Base-by-base conservation (phyloP, 1,140 invertebrate species). In the Drosophila kikkawai region DNA sequence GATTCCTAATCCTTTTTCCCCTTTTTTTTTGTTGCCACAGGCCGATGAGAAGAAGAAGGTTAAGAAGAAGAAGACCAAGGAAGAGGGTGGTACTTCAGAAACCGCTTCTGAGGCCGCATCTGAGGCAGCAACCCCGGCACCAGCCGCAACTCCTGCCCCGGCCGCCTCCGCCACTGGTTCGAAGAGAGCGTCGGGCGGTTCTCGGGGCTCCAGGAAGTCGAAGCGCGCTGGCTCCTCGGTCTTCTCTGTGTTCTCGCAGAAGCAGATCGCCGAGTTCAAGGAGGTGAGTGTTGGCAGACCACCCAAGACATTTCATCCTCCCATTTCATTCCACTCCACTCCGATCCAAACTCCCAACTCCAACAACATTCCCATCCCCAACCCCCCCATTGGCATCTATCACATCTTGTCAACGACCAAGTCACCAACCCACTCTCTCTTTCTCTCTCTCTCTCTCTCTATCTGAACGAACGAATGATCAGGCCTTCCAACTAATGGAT, bases 401-500 rank as follows among this genome's bases (percentile, higher is more conserved):
- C 59, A 36, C 73, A 64, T 56, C 76, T 69, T 45, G 71, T 85
- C 77, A 80, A 67, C 51, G 65, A 86, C 73, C 65, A 85, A 78
- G 69, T 83, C 88, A 90, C 79, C 83, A 90, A 91, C 82, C 87
- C 84, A 70, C 61, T 86, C 78, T 83, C 69, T 77, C 47, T 83
- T 55, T 90, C 55, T 92, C 71, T 91, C 76, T 85, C 77, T 79
- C 51, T 84, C 58, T 82, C 64, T 81, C 39, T 79, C 65, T 85
- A 98, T 77, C 61, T 50, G 67, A 42, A 45, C 39, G 47, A 53
- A 39, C 29, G 44, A 68, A 59, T 56, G 55, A 76, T 71, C 59
- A 88, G 97, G 98, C 97, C 92, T 99, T 99, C 96, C 96, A 97
- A 93, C 96, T 99, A 92, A 99, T 99, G 96, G 99, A 99, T 95